phyloP scores from a whole-genome alignment of 2,113 vertebrate species.

The Scytalopus superciliaris region DNA sequence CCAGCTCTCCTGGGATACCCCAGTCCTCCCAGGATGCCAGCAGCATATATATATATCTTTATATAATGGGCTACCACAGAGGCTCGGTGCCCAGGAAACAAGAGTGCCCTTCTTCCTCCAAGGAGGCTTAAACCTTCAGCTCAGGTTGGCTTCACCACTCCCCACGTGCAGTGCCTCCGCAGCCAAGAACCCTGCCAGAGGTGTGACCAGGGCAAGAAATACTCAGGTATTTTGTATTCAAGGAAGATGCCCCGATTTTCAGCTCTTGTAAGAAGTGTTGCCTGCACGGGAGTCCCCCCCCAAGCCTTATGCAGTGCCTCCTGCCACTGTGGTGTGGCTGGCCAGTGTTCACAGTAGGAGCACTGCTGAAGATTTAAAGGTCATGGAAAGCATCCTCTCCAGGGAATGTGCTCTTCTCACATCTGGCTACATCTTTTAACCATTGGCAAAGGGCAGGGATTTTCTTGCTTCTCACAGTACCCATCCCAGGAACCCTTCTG shows the following conservation, averaged over 20 bases:
- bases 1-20: too few species aligned
- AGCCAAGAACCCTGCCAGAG: not conserved
- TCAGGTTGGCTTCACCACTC: not conserved
- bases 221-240: accelerated
- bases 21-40: too few species aligned
- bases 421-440: not conserved
- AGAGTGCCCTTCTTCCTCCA: too few species aligned
- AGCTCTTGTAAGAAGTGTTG: not conserved
- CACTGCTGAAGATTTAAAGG: not conserved
- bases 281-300: too few species aligned
- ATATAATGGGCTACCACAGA: accelerated
- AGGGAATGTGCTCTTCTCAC: not conserved
- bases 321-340: not conserved
- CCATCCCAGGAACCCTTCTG: not conserved
- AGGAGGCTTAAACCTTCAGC: not conserved
- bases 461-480: accelerated
- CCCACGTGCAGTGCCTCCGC: not conserved
- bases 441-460: too few species aligned
- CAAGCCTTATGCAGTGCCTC: not conserved
- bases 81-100: not conserved
- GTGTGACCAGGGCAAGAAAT: not conserved
- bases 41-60: accelerated
- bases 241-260: not conserved
- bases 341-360: not conserved
- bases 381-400: not conserved